Base-by-base conservation (phyloP, 1,140 invertebrate species). In the Cherax quadricarinatus region DNA sequence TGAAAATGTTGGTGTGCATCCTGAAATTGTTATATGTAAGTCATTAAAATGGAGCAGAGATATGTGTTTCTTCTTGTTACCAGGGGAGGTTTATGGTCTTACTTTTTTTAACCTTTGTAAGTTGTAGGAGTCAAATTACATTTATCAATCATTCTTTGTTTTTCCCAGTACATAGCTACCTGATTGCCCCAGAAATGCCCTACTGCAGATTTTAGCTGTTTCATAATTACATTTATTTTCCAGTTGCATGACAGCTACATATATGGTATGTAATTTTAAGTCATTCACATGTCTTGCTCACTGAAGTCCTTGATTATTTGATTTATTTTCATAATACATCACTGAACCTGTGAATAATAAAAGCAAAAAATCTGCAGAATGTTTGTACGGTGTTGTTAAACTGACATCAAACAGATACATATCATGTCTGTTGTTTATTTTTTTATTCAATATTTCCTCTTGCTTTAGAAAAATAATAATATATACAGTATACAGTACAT, bases 101-200 rank as follows among this genome's bases (percentile, higher is more conserved):
- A 75, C 21, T 9, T 75, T 75, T 30, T 75, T n/a, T 21, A 75
- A 21, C 24, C 7, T 75, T 75, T 3, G 21, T 75, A 75, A 75
- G 7, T 75, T 75, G 70, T 75, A 75, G 24, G n/a, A 75, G 24
- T 75, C 30, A n/a, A 30, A 75, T 16, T 75, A 75, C 24, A 9
- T 75, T n/a, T 5, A 75, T 75, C 70, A 75, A 30, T 30, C 70
- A 83, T 83, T 83, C 24, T 60, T 60, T 57, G 51, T 60, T 21
- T 83, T 53, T 83, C 57, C 57, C 51, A 83, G 81, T 83, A 83
- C 81, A 83, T 83, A 83, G 81, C n/a, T 83, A 83, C 81, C 81
- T 83, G 81, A 83, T 60, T 24, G 51, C 51, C n/a, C 81, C 57
- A 57, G 57, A 24, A 60, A 83, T 83, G 49, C 70, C 70, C 81